Conservation (phyloP, 1,140 invertebrate species). For the Ridgeia piscesae region DNA sequence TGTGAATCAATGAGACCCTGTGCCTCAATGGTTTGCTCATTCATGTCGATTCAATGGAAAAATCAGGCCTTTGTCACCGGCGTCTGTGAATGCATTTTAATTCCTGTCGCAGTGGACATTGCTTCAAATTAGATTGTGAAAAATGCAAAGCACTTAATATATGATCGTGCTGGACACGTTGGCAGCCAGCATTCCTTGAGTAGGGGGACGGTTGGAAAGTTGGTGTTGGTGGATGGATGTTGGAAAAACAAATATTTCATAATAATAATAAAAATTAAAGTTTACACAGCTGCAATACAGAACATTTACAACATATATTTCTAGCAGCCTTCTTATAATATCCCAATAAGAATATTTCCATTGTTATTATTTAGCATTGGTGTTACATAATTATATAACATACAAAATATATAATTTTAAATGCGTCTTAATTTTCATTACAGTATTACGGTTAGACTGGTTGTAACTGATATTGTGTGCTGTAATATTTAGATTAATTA, state of each 20-base stretch:
- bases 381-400: too few species aligned
- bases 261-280: too few species aligned
- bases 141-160: slow-evolving; percentile 5
- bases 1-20: not conserved
- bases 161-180: not conserved
- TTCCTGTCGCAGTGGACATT: not conserved
- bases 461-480: too few species aligned
- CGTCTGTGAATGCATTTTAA: not conserved
- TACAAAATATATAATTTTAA: too few species aligned
- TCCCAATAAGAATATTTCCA: too few species aligned
- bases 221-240: not conserved
- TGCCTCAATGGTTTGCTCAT: not conserved
- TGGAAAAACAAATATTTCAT: not conserved
- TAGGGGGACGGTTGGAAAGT: not conserved
- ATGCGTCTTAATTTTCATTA: too few species aligned
- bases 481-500: too few species aligned
- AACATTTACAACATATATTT: too few species aligned
- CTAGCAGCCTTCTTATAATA: too few species aligned
- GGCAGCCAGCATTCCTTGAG: not conserved
- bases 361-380: too few species aligned
- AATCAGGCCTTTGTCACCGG: not conserved
- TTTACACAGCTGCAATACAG: not conserved
- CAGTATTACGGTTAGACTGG: too few species aligned
- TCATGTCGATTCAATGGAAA: not conserved
- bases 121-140: slow-evolving; percentile 1